Evolutionary conservation across 2,113 vertebrate species (phyloP).

Genomic region (Falco punctatus): DNA sequence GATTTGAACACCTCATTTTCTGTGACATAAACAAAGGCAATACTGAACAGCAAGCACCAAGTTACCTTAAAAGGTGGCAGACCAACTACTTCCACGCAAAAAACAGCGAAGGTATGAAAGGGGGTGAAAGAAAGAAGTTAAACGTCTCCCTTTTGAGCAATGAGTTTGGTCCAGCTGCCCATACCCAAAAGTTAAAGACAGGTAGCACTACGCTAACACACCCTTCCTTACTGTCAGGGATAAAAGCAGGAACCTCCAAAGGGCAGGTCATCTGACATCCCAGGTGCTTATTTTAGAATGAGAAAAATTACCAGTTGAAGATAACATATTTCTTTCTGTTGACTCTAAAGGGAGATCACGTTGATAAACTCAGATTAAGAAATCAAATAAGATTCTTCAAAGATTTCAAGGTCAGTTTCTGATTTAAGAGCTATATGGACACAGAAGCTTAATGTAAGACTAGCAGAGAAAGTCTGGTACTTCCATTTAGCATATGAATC

Average conservation of each 20-base stretch:
- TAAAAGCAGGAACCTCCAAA: not conserved
- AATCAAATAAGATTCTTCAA: not conserved
- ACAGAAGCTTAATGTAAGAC: not conserved
- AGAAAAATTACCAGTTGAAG: not conserved
- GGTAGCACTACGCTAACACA: not conserved
- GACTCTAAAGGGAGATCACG: not conserved
- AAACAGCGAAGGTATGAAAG: not conserved
- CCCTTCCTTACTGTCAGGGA: not conserved
- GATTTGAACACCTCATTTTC: conserved; percentile 42
- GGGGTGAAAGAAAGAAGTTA: not conserved
- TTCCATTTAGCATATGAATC: not conserved
- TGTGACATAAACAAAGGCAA: conserved; percentile 31
- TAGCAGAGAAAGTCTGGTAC: not conserved
- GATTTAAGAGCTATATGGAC: not conserved
- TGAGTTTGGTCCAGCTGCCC: not conserved
- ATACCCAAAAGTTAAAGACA: not conserved
- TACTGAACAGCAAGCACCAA: not conserved
- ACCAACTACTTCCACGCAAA: not conserved
- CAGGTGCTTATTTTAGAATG: not conserved
- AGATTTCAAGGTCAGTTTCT: not conserved
- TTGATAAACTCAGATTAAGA: not conserved
- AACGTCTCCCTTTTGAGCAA: not conserved
- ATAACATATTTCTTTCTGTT: not conserved
- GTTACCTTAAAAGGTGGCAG: not conserved
- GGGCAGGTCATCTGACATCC: not conserved